Evolutionary conservation across 2,888 invertebrate genomes (phyloP), one percentile per base, ranked within the genome.

Genomic region (Diadegma fenestrale): DNA sequence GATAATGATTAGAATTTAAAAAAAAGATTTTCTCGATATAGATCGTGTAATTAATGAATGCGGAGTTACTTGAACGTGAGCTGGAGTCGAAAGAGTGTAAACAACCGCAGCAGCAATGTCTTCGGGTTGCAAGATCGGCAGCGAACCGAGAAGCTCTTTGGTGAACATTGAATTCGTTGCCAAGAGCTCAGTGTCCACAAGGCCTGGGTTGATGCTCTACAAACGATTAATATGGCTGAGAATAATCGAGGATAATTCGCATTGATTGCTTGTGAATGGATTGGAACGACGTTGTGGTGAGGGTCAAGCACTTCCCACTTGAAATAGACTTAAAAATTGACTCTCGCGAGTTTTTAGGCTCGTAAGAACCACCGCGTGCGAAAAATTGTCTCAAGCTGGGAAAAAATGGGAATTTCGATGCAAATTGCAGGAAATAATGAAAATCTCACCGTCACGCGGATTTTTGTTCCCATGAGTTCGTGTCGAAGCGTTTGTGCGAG

Each of bases 71-170:
- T 95, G 95, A 17, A 95, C 96, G 88, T 95, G 94, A 0, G 95
- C 94, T 2, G 96, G 96, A 0, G 96, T 95, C 6, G 95, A 94
- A 17, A 97, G 92, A 0, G 95, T 95, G 90, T 96, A 96, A 14
- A 95, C 84, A 1, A 96, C 95, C 1, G 96, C 95, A 84, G 96
- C 95, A 0, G 96, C 96, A 7, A 97, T 94, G 90, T 97, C 96
- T 61, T 94, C 92, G 0, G 96, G 91, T 69, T 95, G 93, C 6
- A 96, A 94, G 75, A 93, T 91, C 58, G 95, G 94, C 86, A 94
- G 90, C 26, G 92, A 90, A 12, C 92, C 92, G 69, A 94, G 92
- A 41, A 89, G 77, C 72, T 92, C 90, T 26, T 90, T 88, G 10
- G 90, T 88, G 69, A 91, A 92, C 37, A 88, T 87, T 7, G 91